Percentiles rank a stretch among this genome's conserved stretches.
Conservation (phyloP, 2,113 vertebrate genomes). For the Cryptomyrus ogoouensis region DNA sequence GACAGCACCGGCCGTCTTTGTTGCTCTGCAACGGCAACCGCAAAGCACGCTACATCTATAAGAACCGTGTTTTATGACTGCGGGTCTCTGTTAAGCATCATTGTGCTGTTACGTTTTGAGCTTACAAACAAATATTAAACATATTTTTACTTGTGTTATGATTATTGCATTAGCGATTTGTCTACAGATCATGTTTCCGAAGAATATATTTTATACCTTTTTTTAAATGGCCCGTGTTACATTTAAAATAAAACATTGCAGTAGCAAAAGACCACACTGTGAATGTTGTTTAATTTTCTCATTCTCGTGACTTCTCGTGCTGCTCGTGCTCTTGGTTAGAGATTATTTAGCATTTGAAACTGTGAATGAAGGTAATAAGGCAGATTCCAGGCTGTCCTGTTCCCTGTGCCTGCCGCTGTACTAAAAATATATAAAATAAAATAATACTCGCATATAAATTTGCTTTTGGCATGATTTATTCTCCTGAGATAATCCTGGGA, state of each 20-base stretch:
- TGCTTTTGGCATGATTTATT: background rate
- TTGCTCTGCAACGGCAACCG: background rate
- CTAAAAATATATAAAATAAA: background rate
- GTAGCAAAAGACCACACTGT: background rate
- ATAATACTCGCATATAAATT: background rate
- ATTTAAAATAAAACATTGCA: background rate
- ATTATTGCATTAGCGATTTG: background rate
- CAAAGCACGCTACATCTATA: background rate
- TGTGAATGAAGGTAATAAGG: background rate
- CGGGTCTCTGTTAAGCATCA: background rate
- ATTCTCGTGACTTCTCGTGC: background rate
- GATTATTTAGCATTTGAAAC: background rate
- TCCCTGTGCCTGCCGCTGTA: background rate
- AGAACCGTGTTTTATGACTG: background rate
- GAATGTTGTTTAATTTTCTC: background rate
- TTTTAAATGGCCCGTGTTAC: background rate
- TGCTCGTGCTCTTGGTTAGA: background rate
- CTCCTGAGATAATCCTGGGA: background rate
- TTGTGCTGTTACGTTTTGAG: background rate
- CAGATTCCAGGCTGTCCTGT: background rate
- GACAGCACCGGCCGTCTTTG: background rate
- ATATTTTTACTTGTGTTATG: background rate
- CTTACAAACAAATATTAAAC: background rate
- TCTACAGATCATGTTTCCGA: background rate
- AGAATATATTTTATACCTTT: constrained; percentile 12